Evolutionary conservation across 2,888 invertebrate genomes (phyloP), one percentile per base, ranked within the genome.

Genomic region (Parelbella ahira): DNA sequence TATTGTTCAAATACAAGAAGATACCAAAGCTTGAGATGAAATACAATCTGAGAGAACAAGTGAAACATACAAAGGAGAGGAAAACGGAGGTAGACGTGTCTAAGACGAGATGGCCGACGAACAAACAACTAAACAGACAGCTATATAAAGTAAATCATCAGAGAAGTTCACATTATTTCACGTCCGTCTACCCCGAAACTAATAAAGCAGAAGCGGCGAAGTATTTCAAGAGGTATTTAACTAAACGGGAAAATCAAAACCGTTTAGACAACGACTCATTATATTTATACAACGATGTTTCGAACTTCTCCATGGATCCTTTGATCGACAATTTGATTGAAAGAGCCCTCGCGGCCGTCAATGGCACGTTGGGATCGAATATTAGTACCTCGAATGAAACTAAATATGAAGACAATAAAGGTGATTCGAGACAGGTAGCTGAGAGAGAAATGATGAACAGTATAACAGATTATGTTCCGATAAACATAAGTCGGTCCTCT

Each of bases 31-130:
- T 79, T 2, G 64, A 80, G 50, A 50, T 83, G n/a, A 68, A 59
- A 44, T 81, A 83, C 28, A 76, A 76, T 44, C 55, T 78, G 19
- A 60, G 74, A 19, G 81, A 84, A 44, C 77, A 79, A 49, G 67
- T 81, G 0, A 82, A 69, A 47, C 69, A 78, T 37, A 66, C 56
- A 38, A 80, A 71, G 44, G 54, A 68, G 13, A 68, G 73, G 5
- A 48, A 54, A 33, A 15, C 62, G 0, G 75, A 63, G 51, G 44
- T 49, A 21, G 71, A 75, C 23, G 59, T 54, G 5, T 68, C 71
- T 0, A 75, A 68, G 44, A 69, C 73, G 23, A 70, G 75, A 47
- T 81, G 82, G 82, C 77, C 79, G 0, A 39, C 57, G 36, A 66
- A 62, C 20, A 69, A 64, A 37, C 58, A 61, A 23, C 60, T 54